A percentile compares a stretch with the other conserved stretches of the same genome.
Evolutionary conservation across 2,888 invertebrate species (phyloP).

Genomic region (Epinotia demarniana): DNA sequence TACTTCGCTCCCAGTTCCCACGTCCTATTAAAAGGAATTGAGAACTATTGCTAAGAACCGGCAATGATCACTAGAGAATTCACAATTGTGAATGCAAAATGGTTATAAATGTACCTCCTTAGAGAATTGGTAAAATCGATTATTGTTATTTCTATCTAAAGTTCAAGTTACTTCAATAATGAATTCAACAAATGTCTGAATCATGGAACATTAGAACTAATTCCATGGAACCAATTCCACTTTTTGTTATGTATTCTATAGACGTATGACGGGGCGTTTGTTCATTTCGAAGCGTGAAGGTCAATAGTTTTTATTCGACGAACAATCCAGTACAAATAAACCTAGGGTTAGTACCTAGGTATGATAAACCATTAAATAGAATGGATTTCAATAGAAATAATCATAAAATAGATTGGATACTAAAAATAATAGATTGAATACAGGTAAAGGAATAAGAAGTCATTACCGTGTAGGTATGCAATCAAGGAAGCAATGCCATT

Average conservation of each 20-base stretch:
- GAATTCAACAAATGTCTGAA: slow-evolving; percentile 7
- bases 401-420: not conserved
- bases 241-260: slow-evolving; percentile 40
- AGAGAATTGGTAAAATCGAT: no score
- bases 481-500: no score
- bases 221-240: slow-evolving; percentile 37
- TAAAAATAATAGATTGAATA: not conserved
- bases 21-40: no score
- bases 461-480: no score
- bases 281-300: slow-evolving; percentile 40
- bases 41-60: no score
- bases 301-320: slow-evolving; percentile 35
- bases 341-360: slow-evolving; percentile 21
- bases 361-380: not conserved
- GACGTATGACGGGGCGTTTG: slow-evolving; percentile 20
- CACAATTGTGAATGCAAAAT: no score
- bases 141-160: no score
- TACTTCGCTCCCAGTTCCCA: no score
- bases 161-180: slow-evolving; percentile 1
- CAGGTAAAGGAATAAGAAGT: not conserved
- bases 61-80: no score
- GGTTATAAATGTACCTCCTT: no score
- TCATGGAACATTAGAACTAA: slow-evolving; percentile 9
- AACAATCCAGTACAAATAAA: slow-evolving; percentile 33
- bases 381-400: not conserved